A percentile compares a stretch with the other conserved stretches of the same genome.
phyloP scores from a whole-genome alignment of 2,797 vertebrate species.

The Tinamus major region DNA sequence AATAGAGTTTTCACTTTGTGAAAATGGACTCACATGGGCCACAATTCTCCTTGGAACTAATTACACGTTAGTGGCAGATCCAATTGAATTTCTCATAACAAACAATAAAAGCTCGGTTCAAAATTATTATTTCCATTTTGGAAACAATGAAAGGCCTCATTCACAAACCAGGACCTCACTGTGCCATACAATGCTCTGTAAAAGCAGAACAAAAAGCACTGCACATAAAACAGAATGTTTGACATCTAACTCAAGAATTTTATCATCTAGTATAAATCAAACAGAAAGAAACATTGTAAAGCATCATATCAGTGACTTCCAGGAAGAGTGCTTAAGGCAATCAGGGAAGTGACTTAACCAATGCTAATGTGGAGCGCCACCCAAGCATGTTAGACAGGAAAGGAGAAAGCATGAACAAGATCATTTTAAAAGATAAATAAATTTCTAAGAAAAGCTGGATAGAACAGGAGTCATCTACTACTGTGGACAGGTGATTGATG shows the following conservation, averaged over 20 bases:
- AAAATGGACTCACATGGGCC: background rate
- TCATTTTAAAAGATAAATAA: background rate
- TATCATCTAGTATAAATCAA: background rate
- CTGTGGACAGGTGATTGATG: background rate
- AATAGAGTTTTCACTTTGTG: background rate
- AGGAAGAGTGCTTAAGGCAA: background rate
- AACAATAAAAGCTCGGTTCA: background rate
- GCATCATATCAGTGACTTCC: background rate
- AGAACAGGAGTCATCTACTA: background rate
- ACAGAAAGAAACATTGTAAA: background rate
- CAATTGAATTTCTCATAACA: background rate
- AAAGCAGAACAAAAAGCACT: background rate
- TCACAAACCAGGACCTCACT: background rate
- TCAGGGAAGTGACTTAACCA: background rate
- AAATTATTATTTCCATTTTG: background rate
- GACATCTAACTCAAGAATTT: background rate
- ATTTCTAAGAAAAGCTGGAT: background rate
- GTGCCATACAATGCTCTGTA: background rate
- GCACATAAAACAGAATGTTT: background rate
- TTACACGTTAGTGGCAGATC: background rate
- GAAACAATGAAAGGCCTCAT: background rate
- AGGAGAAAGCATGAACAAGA: background rate
- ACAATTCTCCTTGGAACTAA: background rate
- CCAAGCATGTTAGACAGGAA: background rate
- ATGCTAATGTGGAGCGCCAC: background rate